Conservation (phyloP, 2,113 vertebrate genomes). For the Micromys minutus region DNA sequence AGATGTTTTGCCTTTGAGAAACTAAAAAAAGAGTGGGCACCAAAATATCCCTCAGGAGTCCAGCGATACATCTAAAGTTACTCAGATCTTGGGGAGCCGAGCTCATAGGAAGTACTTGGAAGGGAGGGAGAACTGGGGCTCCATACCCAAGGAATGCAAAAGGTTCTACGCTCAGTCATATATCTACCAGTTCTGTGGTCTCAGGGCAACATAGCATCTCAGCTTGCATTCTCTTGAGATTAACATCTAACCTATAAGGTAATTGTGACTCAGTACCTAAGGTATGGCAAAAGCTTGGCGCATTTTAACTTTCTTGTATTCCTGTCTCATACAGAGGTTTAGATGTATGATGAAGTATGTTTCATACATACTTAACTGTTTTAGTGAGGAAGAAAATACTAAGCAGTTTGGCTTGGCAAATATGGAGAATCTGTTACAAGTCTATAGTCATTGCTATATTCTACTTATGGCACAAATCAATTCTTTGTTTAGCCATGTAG, state of each 20-base stretch:
- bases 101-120: background rate
- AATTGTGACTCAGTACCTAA: background rate
- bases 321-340: background rate
- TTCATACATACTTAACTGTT: background rate
- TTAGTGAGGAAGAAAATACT: slow-evolving; percentile 24
- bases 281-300: background rate
- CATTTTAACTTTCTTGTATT: background rate
- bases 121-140: background rate
- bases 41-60: too few species aligned
- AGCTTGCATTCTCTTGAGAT: background rate
- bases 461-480: background rate
- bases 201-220: background rate
- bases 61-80: too few species aligned
- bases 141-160: background rate
- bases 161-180: background rate
- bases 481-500: background rate
- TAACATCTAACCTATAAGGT: background rate
- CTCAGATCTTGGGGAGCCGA: background rate
- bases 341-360: background rate
- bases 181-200: background rate
- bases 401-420: background rate
- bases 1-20: background rate
- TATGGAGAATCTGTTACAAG: background rate
- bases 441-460: background rate
- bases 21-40: background rate